Evolutionary conservation across 1,140 invertebrate species (phyloP), one percentile per base, ranked within the genome.

Genomic region (Maniola jurtina): DNA sequence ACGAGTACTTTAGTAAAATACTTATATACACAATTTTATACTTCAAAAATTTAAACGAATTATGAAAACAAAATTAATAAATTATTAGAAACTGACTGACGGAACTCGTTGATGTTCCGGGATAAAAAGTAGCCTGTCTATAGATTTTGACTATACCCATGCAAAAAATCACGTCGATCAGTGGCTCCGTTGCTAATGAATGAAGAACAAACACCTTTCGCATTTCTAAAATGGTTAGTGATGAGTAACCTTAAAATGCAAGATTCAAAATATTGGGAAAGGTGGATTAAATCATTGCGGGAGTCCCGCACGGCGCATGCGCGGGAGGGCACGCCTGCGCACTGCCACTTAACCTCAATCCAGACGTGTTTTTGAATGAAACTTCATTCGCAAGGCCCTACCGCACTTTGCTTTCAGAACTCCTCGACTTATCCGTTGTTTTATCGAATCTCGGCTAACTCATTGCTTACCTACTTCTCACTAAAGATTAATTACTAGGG

Each of bases 351-450:
- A 89, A 88, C 86, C 84, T 87, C 84, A 85, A 88, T 88, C 77
- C 77, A 82, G 76, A 72, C 83, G 77, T 86, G 80, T 88, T 90
- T 85, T 88, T 90, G 84, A 90, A 90, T 90, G 88, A 90, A 88
- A 67, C 33, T 71, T 45, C 61, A 66, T 66, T 67, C 60, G 59
- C 45, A 61, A 52, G 56, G 45, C 47, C 35, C 47, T 33, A 60
- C 68, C 55, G 61, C 63, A 73, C 68, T 71, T 73, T 68, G 48
- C 72, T 73, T 71, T 70, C 50, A 66, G 60, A 68, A 71, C 66
- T 68, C 62, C 50, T 56, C 58, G 42, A 68, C 65, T 60, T 65
- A 68, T 66, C 62, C 57, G 38, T 40, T 60, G 40, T 60, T 48
- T 61, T 64, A 64, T 64, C 57, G 35, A 64, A 64, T 68, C 36